Conservation (phyloP, 2,113 vertebrate genomes). For the Melanerpes aurifrons region DNA sequence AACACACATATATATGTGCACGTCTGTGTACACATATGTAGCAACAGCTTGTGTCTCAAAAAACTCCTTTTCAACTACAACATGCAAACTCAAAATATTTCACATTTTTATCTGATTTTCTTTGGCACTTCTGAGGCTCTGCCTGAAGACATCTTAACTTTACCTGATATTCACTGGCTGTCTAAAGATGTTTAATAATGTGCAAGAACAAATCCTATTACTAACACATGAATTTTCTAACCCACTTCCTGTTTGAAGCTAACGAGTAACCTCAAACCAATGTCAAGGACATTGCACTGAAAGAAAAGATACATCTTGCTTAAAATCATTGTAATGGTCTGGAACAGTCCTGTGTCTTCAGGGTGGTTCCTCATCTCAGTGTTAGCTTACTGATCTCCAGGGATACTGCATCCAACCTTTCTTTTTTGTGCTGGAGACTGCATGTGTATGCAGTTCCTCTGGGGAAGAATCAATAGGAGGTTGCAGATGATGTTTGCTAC, state of each 20-base stretch:
- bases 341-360: neutral
- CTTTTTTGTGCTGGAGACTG: neutral
- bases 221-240: neutral
- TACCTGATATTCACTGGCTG: neutral
- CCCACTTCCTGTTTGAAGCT: neutral
- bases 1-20: neutral
- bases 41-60: neutral
- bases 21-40: neutral
- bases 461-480: constrained; percentile 14
- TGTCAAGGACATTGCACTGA: neutral
- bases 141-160: neutral
- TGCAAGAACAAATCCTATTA: neutral
- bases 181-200: neutral
- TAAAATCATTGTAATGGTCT: neutral
- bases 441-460: neutral
- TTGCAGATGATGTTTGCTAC: neutral
- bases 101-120: neutral
- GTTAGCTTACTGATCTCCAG: neutral
- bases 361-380: neutral
- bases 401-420: neutral
- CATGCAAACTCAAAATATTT: neutral
- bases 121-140: neutral
- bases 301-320: neutral
- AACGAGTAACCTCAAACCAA: neutral
- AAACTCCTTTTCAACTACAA: neutral